Conservation (phyloP, 2,888 invertebrate species). For the Tipula lateralis region DNA sequence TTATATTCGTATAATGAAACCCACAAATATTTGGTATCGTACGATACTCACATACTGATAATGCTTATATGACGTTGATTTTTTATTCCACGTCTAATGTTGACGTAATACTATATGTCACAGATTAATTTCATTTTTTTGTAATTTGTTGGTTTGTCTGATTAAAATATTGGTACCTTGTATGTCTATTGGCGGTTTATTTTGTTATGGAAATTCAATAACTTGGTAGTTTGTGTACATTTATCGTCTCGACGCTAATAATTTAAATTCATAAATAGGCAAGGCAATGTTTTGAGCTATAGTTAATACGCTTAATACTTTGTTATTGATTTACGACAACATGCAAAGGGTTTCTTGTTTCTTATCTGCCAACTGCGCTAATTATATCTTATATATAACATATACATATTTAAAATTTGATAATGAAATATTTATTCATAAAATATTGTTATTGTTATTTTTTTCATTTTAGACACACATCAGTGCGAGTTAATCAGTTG, state of each 20-base stretch:
- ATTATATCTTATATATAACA: neutral
- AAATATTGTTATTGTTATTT: neutral
- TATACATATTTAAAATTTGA: neutral
- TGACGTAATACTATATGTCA: neutral
- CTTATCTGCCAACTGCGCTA: neutral
- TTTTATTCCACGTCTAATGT: neutral
- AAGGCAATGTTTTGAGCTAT: too few species aligned
- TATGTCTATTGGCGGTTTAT: neutral
- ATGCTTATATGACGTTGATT: neutral
- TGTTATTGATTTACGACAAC: neutral
- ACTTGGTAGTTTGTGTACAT: neutral
- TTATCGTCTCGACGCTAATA: neutral
- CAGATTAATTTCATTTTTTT: neutral
- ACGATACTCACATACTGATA: too few species aligned
- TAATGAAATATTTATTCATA: neutral
- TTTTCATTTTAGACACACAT: neutral
- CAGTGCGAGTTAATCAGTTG: neutral
- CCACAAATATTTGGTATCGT: neutral
- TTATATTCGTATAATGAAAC: neutral
- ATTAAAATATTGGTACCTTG: neutral
- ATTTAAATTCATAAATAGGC: neutral
- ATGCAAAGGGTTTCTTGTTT: neutral
- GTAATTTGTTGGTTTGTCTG: neutral
- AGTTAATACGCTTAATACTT: neutral
- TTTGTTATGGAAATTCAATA: neutral